phyloP scores from a whole-genome alignment of 2,113 vertebrate species.

The Psittacula cyanocephala region DNA sequence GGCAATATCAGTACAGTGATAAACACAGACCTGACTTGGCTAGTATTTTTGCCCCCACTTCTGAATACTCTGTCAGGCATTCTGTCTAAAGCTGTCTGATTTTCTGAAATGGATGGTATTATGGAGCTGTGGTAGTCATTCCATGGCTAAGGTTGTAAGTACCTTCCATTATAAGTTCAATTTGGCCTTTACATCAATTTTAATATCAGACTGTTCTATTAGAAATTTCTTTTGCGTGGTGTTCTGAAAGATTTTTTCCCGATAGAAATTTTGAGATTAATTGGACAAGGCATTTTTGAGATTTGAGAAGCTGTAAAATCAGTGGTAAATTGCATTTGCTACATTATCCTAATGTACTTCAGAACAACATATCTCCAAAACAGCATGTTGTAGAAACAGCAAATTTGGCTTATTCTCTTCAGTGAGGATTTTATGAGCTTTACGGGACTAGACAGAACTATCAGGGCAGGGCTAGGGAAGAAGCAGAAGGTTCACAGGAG shows the following conservation, averaged over 20 bases:
- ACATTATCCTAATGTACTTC: slow-evolving; percentile 60
- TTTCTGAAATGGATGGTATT: not conserved
- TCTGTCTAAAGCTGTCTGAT: not conserved
- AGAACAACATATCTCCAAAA: slow-evolving; percentile 32
- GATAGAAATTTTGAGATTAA: slow-evolving; percentile 46
- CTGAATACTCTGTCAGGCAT: not conserved
- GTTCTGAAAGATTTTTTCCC: not conserved
- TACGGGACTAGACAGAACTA: slow-evolving; percentile 17
- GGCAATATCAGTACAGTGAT: not conserved
- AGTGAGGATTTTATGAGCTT: slow-evolving; percentile 15
- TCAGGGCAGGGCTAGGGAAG: not conserved
- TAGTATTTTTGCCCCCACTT: not conserved
- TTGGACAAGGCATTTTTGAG: slow-evolving; percentile 53
- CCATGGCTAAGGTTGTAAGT: slow-evolving; percentile 8
- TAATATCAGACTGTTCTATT: slow-evolving; percentile 27
- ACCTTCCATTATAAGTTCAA: slow-evolving; percentile 45
- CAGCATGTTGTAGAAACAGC: slow-evolving; percentile 15
- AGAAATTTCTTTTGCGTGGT: slow-evolving; percentile 40
- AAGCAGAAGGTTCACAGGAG: not conserved
- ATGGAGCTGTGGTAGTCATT: not conserved
- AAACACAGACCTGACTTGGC: not conserved
- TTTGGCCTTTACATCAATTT: slow-evolving; percentile 44
- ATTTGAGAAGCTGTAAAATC: slow-evolving; percentile 56
- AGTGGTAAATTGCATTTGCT: slow-evolving; percentile 56
- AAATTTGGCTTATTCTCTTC: slow-evolving; percentile 26